phyloP scores from a whole-genome alignment of 2,888 invertebrate species.

The Cerceris rybyensis region DNA sequence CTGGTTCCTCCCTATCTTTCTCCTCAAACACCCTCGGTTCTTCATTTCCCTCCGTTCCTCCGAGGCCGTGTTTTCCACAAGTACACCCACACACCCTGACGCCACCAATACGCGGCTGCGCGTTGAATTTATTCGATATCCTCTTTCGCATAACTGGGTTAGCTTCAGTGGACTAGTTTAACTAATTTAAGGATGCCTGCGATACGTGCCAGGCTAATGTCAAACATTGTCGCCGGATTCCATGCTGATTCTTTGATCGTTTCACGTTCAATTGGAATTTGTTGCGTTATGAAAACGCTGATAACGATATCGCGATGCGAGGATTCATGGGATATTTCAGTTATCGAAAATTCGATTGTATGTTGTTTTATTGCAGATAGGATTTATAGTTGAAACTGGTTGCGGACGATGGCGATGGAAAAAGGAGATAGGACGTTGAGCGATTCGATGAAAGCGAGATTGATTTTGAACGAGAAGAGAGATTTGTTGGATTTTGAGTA shows the following conservation, averaged over 20 bases:
- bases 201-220: slow-evolving; percentile 8
- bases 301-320: neutral
- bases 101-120: slow-evolving; percentile 73
- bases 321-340: too few relatives aligned
- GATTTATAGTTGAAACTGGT: too few relatives aligned
- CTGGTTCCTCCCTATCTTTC: neutral
- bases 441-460: too few relatives aligned
- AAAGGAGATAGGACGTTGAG: too few relatives aligned
- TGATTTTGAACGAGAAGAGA: too few relatives aligned
- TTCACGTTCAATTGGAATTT: neutral
- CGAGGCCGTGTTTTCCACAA: neutral
- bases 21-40: neutral
- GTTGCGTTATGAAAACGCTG: neutral
- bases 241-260: neutral
- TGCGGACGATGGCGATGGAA: too few relatives aligned
- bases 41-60: neutral
- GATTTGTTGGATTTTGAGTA: too few relatives aligned
- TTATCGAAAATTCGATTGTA: too few relatives aligned
- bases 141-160: slow-evolving; percentile 74
- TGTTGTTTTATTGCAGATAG: too few relatives aligned
- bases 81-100: slow-evolving; percentile 17
- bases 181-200: slow-evolving; percentile 63
- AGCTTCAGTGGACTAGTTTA: slow-evolving; percentile 68
- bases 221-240: slow-evolving; percentile 3
- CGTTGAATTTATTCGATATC: slow-evolving; percentile 76